Conservation (phyloP, 1,140 invertebrate genomes). For the Danaus plexippus region DNA sequence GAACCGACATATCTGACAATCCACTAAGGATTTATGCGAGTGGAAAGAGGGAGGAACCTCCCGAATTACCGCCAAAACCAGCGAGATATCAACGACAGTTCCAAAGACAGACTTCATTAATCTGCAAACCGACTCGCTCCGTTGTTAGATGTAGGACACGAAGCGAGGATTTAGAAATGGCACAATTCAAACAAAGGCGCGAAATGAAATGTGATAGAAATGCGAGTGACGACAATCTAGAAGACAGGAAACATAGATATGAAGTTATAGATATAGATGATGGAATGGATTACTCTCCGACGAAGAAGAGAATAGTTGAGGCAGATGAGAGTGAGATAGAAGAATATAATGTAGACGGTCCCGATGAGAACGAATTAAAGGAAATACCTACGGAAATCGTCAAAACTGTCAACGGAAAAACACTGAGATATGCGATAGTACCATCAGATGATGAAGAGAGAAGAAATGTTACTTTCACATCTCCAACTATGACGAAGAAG, state of each 20-base stretch:
- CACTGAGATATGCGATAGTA: conserved; percentile 75
- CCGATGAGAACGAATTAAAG: conserved; percentile 72
- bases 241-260: conserved; percentile 51
- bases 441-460: conserved; percentile 70
- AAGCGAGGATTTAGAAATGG: conserved; percentile 65
- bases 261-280: conserved; percentile 73
- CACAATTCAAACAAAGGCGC: conserved; percentile 41
- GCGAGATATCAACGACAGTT: conserved; percentile 48
- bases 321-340: conserved; percentile 67
- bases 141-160: conserved; percentile 47
- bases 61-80: conserved; percentile 62
- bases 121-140: conserved; percentile 45
- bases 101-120: conserved; percentile 53
- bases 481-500: conserved; percentile 68
- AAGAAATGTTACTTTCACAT: conserved; percentile 55
- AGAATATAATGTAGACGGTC: conserved; percentile 74
- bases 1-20: conserved; percentile 70
- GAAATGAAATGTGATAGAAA: conserved; percentile 9
- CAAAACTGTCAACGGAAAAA: conserved; percentile 74
- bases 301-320: conserved; percentile 72
- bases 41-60: conserved; percentile 48
- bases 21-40: conserved; percentile 53
- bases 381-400: conserved; percentile 74
- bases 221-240: conserved; percentile 8
- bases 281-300: conserved; percentile 71